These are phyloP conservation scores for Hydroisotoma schaefferi DNA, from an alignment of 2,888 invertebrate species.

Conservation along the genomic window DNA sequence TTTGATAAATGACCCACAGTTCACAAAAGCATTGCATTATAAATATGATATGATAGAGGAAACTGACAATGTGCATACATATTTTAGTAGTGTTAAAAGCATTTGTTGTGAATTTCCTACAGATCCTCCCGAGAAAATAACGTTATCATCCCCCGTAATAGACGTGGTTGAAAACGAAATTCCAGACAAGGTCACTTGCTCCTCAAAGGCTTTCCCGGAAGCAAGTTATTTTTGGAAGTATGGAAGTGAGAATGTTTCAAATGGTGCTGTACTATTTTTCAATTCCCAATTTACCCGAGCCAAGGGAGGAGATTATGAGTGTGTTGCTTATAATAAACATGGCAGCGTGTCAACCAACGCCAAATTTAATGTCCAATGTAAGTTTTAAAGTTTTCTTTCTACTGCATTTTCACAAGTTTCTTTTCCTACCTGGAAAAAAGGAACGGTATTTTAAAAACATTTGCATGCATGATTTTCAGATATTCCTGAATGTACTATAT, in stretches of 20 bases:
- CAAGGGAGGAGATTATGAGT: conserved; percentile 73
- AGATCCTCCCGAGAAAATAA: conserved; percentile 84
- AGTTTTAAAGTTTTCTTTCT: conserved; percentile 53
- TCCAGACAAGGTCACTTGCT: conserved; percentile 60
- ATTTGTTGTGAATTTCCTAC: conserved; percentile 44
- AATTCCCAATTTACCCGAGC: conserved; percentile 65
- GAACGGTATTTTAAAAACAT: neutral
- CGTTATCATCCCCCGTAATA: conserved; percentile 59
- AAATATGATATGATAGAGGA: too few relatives aligned
- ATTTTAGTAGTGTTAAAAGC: too few relatives aligned
- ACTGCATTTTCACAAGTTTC: conserved; percentile 4
- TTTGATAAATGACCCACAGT: too few relatives aligned
- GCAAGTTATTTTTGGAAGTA: conserved; percentile 66
- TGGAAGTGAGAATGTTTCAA: conserved; percentile 57
- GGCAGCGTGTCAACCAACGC: conserved; percentile 68
- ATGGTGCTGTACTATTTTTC: conserved; percentile 60
- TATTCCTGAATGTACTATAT: conserved; percentile 78
- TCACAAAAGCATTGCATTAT: too few relatives aligned
- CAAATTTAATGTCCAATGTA: conserved; percentile 77
- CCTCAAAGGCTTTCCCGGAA: conserved; percentile 62
- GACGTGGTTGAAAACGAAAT: conserved; percentile 57
- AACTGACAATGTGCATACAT: too few relatives aligned
- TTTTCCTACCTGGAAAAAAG: neutral
- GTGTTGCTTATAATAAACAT: conserved; percentile 65
- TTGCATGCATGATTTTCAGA: conserved; percentile 57